A percentile compares a stretch with the other conserved stretches of the same genome.
Conservation (phyloP, 2,113 vertebrate species). For the zebrafish (Danio rerio) region DNA sequence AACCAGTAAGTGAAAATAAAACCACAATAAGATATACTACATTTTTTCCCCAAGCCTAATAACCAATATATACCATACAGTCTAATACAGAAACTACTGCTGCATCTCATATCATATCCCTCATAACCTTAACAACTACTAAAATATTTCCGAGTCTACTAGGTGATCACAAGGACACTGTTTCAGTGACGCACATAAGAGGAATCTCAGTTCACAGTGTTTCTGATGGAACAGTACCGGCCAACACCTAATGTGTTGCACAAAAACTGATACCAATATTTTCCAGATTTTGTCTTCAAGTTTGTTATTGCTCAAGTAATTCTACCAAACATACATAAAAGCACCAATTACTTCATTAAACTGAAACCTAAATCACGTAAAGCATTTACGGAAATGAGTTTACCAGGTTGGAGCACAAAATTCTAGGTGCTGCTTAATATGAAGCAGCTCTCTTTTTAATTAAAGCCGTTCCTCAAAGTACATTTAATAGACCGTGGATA, state of each 20-base stretch:
- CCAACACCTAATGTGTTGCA: constrained; percentile 56
- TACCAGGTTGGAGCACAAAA: constrained; percentile 48
- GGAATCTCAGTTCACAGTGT: constrained; percentile 75
- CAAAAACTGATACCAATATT: constrained; percentile 55
- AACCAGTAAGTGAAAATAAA: constrained; percentile 10
- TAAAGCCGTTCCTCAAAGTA: constrained; percentile 23
- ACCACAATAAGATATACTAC: constrained; percentile 52
- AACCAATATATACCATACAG: constrained; percentile 53
- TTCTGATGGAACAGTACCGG: constrained; percentile 67
- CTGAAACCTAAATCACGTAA: constrained; percentile 37
- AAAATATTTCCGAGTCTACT: constrained; percentile 46
- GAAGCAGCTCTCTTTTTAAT: constrained; percentile 50
- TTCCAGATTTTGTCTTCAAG: constrained; percentile 53
- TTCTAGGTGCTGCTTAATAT: constrained; percentile 9
- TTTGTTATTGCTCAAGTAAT: constrained; percentile 55
- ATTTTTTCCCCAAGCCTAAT: constrained; percentile 62
- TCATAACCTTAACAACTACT: constrained; percentile 65
- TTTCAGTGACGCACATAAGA: constrained; percentile 43
- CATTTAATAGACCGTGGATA: constrained; percentile 43
- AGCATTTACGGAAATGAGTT: constrained; percentile 33
- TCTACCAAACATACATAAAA: constrained; percentile 54
- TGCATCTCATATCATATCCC: constrained; percentile 63
- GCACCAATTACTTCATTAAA: constrained; percentile 52
- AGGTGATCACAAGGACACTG: constrained; percentile 45
- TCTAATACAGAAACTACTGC: constrained; percentile 58